Evolutionary conservation across 2,113 vertebrate species (phyloP).

Genomic region (Chionis minor): DNA sequence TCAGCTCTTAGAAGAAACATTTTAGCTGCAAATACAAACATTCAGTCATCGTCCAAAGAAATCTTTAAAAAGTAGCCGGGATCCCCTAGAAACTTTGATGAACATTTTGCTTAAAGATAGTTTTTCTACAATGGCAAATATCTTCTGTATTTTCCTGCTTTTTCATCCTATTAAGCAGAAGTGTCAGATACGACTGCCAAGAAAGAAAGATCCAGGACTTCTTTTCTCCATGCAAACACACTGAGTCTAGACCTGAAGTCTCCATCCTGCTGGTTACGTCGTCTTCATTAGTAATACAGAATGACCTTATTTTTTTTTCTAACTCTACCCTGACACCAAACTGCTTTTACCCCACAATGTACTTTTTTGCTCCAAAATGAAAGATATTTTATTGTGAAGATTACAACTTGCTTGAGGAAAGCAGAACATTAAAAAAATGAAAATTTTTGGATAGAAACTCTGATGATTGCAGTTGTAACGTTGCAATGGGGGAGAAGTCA

Average conservation of each 20-base stretch:
- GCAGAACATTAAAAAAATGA: neutral
- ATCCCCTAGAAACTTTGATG: neutral
- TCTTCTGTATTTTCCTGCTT: neutral
- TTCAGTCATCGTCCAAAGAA: fast-evolving
- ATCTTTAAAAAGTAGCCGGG: neutral
- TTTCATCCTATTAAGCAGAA: neutral
- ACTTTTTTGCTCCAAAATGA: neutral
- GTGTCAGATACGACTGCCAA: neutral
- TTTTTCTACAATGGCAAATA: neutral
- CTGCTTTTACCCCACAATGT: neutral
- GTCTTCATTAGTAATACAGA: neutral
- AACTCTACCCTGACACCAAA: neutral
- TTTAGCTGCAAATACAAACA: neutral
- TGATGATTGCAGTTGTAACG: neutral
- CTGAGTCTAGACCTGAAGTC: neutral
- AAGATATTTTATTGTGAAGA: neutral
- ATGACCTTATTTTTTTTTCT: neutral
- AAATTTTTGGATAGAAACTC: neutral
- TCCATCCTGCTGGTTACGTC: neutral
- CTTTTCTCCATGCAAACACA: fast-evolving
- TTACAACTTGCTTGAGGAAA: neutral
- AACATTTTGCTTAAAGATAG: neutral
- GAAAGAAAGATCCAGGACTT: neutral
- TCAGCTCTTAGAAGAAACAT: neutral
- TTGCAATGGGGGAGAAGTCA: neutral